phyloP scores from a whole-genome alignment of 2,888 invertebrate genomes.

The Phalangium opilio region DNA sequence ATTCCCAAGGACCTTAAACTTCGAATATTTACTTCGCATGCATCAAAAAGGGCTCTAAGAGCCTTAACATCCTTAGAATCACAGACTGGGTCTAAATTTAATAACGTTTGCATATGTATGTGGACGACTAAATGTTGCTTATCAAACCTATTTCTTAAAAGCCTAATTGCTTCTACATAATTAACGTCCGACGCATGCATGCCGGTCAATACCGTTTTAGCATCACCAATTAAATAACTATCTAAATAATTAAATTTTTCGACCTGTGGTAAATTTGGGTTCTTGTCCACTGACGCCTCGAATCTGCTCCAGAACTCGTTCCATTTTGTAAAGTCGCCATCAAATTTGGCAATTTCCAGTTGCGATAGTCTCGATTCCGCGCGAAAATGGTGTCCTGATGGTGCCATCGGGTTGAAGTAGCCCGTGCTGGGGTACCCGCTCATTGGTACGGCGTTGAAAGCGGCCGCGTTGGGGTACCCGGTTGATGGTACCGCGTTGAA shows the following conservation, averaged over 20 bases:
- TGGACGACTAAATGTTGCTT: not conserved
- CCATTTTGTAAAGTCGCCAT: too few species aligned
- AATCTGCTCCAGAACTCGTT: too few species aligned
- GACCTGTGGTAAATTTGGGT: too few species aligned
- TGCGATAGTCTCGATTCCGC: too few species aligned
- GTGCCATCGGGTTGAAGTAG: too few species aligned
- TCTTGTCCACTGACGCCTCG: too few species aligned
- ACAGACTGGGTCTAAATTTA: not conserved
- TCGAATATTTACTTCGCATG: constrained; percentile 1
- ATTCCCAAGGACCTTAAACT: not conserved
- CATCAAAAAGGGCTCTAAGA: constrained; percentile 2
- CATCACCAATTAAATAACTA: constrained; percentile 2
- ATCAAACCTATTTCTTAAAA: constrained; percentile 3
- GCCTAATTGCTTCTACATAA: constrained; percentile 1
- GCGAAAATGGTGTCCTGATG: too few species aligned
- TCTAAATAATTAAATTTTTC: constrained; percentile 6
- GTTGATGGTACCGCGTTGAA: too few species aligned
- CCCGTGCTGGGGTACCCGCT: too few species aligned
- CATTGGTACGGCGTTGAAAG: too few species aligned
- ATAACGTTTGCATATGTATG: constrained; percentile 1
- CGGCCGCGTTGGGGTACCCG: too few species aligned
- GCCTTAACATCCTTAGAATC: not conserved
- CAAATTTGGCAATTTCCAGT: too few species aligned
- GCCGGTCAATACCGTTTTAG: not conserved
- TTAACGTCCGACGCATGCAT: not conserved